phyloP scores from a whole-genome alignment of 2,797 vertebrate species.

The Muraenolepis orangiensis region DNA sequence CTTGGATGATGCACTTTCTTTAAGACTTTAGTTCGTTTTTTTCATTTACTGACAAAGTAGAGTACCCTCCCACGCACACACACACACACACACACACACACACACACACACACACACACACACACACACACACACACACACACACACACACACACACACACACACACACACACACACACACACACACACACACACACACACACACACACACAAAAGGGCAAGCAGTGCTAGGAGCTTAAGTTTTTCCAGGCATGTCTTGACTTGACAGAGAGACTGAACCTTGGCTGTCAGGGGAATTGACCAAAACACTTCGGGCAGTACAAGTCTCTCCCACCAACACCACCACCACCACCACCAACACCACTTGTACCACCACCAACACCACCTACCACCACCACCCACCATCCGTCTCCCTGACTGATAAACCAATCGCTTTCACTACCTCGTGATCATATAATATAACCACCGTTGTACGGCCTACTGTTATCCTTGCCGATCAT shows the following conservation, averaged over 20 bases:
- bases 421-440: neutral
- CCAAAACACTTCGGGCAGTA: neutral
- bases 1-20: neutral
- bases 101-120: neutral
- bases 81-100: neutral
- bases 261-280: neutral
- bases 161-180: no score
- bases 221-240: neutral
- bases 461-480: neutral
- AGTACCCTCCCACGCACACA: no score
- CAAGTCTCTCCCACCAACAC: neutral
- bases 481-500: neutral
- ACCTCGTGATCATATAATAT: neutral
- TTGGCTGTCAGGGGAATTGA: neutral
- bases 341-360: no score
- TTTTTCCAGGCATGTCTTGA: neutral
- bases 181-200: neutral
- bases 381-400: neutral
- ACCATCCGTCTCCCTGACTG: neutral
- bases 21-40: neutral
- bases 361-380: no score
- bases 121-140: neutral
- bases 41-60: neutral
- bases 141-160: no score
- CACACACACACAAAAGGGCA: neutral